Evolutionary conservation across 2,888 invertebrate species (phyloP).

Genomic region (Acanthosepion pharaonis): DNA sequence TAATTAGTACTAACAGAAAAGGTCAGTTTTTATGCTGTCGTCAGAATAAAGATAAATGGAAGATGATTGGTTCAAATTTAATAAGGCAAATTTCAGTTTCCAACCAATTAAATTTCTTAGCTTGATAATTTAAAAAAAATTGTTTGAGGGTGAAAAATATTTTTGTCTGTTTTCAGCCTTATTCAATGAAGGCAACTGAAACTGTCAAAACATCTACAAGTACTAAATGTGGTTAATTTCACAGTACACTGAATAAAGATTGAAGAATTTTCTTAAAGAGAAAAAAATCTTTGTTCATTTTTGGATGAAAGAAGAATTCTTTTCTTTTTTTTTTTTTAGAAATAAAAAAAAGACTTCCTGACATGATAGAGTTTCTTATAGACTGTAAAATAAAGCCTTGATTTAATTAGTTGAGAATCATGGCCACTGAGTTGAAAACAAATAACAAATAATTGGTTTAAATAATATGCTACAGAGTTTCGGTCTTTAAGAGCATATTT

Average conservation of each 20-base stretch:
- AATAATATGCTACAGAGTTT: neutral
- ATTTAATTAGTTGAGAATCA: neutral
- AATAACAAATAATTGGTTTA: neutral
- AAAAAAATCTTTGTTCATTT: neutral
- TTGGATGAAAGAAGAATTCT: neutral
- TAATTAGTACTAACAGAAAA: neutral
- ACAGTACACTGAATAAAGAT: neutral
- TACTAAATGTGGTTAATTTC: neutral
- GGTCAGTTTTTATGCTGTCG: neutral
- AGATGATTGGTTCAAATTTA: constrained; percentile 33
- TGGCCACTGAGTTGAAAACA: neutral
- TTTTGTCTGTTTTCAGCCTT: neutral
- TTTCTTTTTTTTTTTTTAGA: no score
- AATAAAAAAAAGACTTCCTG: neutral
- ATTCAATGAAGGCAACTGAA: neutral
- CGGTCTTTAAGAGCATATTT: neutral
- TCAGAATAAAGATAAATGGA: neutral
- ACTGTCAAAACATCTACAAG: neutral
- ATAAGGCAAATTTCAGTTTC: neutral
- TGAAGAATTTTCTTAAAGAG: neutral
- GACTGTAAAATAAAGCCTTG: neutral
- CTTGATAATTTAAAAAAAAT: neutral
- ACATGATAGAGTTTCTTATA: neutral
- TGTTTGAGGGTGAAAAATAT: neutral
- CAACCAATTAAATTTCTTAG: neutral